A percentile compares a stretch with the other conserved stretches of the same genome.
phyloP scores from a whole-genome alignment of 2,888 invertebrate species.

The Trichopria drosophilae region DNA sequence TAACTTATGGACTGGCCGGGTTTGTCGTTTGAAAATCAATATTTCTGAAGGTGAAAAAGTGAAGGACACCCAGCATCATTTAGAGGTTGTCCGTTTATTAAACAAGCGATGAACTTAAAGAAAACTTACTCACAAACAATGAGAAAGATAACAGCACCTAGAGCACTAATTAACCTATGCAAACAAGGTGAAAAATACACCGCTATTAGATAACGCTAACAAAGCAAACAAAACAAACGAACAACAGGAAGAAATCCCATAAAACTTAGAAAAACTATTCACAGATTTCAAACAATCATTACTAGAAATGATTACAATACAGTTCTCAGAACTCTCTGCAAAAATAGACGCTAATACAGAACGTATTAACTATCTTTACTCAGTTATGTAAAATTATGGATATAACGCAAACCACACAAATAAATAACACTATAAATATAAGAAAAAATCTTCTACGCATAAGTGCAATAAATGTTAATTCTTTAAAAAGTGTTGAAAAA shows the following conservation, averaged over 20 bases:
- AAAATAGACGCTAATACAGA: not conserved
- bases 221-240: not conserved
- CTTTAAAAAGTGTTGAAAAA: too few species aligned
- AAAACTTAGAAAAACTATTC: not conserved
- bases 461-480: too few species aligned
- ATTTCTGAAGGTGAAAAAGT: too few species aligned
- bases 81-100: too few species aligned
- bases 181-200: too few species aligned
- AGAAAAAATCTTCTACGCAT: too few species aligned
- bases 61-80: too few species aligned
- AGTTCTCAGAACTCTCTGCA: not conserved
- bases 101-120: not conserved
- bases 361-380: not conserved
- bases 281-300: not conserved
- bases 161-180: not conserved
- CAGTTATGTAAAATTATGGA: not conserved
- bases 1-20: too few species aligned
- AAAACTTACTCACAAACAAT: not conserved
- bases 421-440: not conserved
- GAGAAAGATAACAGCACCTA: not conserved
- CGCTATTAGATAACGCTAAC: too few species aligned
- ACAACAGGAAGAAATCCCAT: not conserved
- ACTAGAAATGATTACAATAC: not conserved
- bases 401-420: not conserved
- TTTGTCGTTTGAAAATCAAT: too few species aligned